Base-by-base conservation (phyloP, 2,113 vertebrate genomes). In the Gorilla gorilla region DNA sequence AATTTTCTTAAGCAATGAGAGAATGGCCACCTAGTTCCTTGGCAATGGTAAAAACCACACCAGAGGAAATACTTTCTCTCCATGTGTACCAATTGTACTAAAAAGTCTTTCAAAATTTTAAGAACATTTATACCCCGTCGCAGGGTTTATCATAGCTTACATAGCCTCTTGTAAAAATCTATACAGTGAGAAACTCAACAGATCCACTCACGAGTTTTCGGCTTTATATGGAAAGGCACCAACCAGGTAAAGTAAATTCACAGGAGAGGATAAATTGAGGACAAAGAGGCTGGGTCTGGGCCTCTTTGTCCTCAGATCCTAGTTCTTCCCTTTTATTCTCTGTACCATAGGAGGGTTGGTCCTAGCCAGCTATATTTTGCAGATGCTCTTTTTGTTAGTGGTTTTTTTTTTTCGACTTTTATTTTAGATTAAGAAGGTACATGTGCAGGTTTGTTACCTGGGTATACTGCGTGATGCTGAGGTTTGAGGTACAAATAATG, bases 1-100 rank as follows among this genome's bases (percentile, higher is more conserved):
- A 90, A 81, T 90, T 92, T n/a, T 38, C n/a, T 72, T 92, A 70
- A 81, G 23, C 22, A 59, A n/a, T 55, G 40, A 13, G 45, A 80
- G 27, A 84, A 55, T 48, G 1, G 25, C 17, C 83, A 70, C 11
- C 12, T 72, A 40, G 27, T 87, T 93, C 27, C 40, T 80, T 88
- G 17, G n/a, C 52, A 89, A 57, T 40, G 6, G 27, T 38, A 72
- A 64, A 75, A 95, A 32, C 32, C 11, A 91, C 55, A 61, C 35
- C 23, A 87, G 30, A 87, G n/a, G 8, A 52, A 59, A 25, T 52
- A 32, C 18, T 79, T 92, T 88, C 40, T 87, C 27, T 40, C 8
- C 16, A 72, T 17, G 38, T 30, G 18, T 10, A 73, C 20, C 48
- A 76, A 25, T 35, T 93, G 43, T 89, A 48, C 35, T 13, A 57